phyloP scores from a whole-genome alignment of 2,113 vertebrate genomes.

The Aptenodytes patagonicus region DNA sequence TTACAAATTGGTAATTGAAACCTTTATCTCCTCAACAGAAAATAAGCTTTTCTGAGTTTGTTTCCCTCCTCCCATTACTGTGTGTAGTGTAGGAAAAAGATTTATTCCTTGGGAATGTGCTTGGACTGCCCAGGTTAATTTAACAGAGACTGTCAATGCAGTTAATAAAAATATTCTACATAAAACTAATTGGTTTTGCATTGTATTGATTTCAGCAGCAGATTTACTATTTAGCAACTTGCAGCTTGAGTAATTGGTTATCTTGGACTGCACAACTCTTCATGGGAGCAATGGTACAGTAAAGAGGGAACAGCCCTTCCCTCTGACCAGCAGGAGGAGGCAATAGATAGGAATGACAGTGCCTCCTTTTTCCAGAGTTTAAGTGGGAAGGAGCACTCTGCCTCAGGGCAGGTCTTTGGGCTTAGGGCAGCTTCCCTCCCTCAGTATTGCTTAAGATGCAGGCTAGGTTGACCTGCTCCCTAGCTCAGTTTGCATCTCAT shows the following conservation, averaged over 20 bases:
- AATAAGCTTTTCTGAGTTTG: background rate
- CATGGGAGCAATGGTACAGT: rapidly evolving
- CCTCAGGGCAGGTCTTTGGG: background rate
- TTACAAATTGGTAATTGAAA: background rate
- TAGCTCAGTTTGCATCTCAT: background rate
- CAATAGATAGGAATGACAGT: background rate
- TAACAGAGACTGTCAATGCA: constrained; percentile 35
- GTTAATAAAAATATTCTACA: constrained; percentile 56
- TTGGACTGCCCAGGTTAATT: constrained; percentile 47
- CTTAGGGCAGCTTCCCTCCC: background rate
- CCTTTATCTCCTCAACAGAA: background rate
- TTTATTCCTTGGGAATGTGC: background rate
- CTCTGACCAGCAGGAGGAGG: background rate
- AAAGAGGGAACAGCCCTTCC: background rate
- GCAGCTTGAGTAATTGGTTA: background rate
- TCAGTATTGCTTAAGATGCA: background rate
- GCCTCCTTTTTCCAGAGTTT: background rate
- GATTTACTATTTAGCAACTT: background rate
- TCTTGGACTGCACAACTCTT: background rate
- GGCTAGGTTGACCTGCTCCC: background rate
- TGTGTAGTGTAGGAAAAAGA: background rate
- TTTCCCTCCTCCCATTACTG: background rate
- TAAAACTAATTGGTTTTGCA: background rate
- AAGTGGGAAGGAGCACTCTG: background rate
- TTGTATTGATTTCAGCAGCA: background rate